phyloP scores from a whole-genome alignment of 2,888 invertebrate genomes.

The Metacarcinus magister region DNA sequence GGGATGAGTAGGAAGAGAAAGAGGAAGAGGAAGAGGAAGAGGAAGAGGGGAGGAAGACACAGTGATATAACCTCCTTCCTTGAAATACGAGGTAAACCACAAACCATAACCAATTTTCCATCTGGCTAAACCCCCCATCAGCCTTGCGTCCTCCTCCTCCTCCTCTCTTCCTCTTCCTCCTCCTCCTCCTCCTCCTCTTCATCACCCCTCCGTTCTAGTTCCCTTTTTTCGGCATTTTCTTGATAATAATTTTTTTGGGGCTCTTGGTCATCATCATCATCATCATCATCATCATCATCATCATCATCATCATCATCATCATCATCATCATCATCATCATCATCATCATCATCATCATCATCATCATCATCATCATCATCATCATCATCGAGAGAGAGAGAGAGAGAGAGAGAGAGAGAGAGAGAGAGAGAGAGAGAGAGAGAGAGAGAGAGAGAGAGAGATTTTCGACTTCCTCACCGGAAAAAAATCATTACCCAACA shows the following conservation, averaged over 20 bases:
- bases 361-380: slow-evolving; percentile 26
- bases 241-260: background rate
- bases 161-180: background rate
- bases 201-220: background rate
- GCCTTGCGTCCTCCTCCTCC: background rate
- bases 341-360: slow-evolving; percentile 26
- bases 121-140: background rate
- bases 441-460: slow-evolving; percentile 28
- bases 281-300: background rate
- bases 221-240: background rate
- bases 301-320: slow-evolving; percentile 26
- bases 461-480: background rate
- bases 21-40: background rate
- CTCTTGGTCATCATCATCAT: background rate
- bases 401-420: slow-evolving; percentile 13
- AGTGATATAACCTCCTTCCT: background rate
- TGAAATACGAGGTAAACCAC: too few relatives aligned
- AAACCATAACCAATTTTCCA: background rate
- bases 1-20: background rate
- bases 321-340: slow-evolving; percentile 26
- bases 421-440: slow-evolving; percentile 39
- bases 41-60: background rate
- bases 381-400: slow-evolving; percentile 5
- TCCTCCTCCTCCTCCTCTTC: background rate
- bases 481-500: too few relatives aligned